These are phyloP conservation scores for Acanthurus lineatus DNA, from an alignment of 2,797 vertebrate genomes.

Conservation along the genomic window DNA sequence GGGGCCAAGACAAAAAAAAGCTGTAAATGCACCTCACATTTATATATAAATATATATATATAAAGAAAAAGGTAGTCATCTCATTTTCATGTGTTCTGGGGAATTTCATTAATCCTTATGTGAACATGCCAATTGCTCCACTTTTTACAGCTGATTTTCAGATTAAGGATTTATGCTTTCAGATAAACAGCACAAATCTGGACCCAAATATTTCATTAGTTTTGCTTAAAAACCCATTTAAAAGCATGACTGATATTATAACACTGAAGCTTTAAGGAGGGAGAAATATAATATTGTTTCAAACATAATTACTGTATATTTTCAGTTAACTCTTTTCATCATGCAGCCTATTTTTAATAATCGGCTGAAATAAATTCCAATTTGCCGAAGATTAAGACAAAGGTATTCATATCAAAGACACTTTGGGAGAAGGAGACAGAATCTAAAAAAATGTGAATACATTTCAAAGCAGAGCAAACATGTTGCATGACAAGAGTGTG, in stretches of 20 bases:
- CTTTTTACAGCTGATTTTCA: constrained; percentile 67
- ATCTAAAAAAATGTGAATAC: constrained; percentile 47
- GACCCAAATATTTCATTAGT: constrained; percentile 54
- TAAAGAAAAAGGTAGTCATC: constrained; percentile 30
- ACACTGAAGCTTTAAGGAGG: constrained; percentile 32
- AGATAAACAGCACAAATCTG: constrained; percentile 56
- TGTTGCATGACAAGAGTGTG: constrained; percentile 52
- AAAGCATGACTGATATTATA: constrained; percentile 43
- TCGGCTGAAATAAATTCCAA: constrained; percentile 51
- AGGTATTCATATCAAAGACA: constrained; percentile 34
- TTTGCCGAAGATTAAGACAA: constrained; percentile 45
- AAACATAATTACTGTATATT: constrained; percentile 61
- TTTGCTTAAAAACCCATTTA: constrained; percentile 38
- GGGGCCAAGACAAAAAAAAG: constrained; percentile 33
- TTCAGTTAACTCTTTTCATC: constrained; percentile 55
- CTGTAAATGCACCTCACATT: constrained; percentile 29
- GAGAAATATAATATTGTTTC: constrained; percentile 51
- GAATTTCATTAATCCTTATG: constrained; percentile 54
- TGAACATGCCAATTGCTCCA: constrained; percentile 47
- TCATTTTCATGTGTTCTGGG: constrained; percentile 38
- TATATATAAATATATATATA: neutral
- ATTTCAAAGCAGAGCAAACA: constrained; percentile 47
- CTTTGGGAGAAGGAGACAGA: constrained; percentile 40
- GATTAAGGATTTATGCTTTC: constrained; percentile 63
- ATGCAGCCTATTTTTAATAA: constrained; percentile 53